Base-by-base conservation (phyloP, 2,888 invertebrate genomes). In the Brachylomia viminalis region DNA sequence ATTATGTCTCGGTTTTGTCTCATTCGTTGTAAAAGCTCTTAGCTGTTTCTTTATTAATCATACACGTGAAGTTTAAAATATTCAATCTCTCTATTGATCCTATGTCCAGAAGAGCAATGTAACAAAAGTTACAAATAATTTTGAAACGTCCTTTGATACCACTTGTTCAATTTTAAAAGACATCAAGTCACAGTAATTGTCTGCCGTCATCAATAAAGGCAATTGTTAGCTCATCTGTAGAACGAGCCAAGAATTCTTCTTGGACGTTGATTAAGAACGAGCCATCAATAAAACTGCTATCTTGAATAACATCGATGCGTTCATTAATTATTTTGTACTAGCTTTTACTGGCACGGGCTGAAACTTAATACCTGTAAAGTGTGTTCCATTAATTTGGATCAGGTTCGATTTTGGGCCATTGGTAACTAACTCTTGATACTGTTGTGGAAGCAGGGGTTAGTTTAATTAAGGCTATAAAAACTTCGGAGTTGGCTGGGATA, bases 231-330 rank as follows among this genome's bases (percentile, higher is more conserved):
- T 79, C 81, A 79, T 84, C 82, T 82, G 56, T 79, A 83, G 79
- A 81, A 82, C 87, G 87, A 86, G 87, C 86, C 89, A 82, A 87
- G 90, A 90, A 91, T 91, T 89, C 89, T 89, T 88, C 89, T 86
- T 84, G 87, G 93, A 94, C 95, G 89, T 94, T 95, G 95, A 95
- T 94, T 93, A 93, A 95, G 92, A 92, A 92, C 90, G 88, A 87
- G 89, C 90, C 93, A 95, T 95, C 94, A 95, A 95, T 95, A 93
- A 92, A 92, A 90, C 90, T 90, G 85, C 90, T 90, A 93, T 93
- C 93, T 91, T 88, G 90, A 92, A 92, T 92, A 92, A 92, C 91
- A 91, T 92, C 93, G 92, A 92, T 92, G 90, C 89, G 85, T 87
- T 87, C 91, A 92, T 93, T 95, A 94, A 95, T 95, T 94, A 95